phyloP scores from a whole-genome alignment of 64 coral and sea anemone species.

The Porites lutea region DNA sequence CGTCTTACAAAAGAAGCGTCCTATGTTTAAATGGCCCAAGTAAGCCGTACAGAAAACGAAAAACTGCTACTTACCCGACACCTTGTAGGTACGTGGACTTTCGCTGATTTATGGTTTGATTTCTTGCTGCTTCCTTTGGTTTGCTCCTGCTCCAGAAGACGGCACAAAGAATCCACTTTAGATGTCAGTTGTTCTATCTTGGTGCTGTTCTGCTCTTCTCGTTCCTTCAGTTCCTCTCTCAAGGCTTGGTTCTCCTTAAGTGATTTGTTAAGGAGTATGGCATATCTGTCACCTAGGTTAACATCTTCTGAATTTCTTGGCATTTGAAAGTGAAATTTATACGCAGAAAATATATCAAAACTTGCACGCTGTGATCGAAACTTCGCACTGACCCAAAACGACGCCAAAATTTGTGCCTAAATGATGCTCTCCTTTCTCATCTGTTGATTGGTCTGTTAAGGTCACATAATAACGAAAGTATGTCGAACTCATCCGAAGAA shows the following conservation, averaged over 20 bases:
- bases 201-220: background rate
- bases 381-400: background rate
- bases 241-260: background rate
- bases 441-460: background rate
- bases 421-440: background rate
- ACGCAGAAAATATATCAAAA: background rate
- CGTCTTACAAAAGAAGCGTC: background rate
- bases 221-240: background rate
- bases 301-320: background rate
- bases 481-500: background rate
- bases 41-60: no score
- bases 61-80: background rate
- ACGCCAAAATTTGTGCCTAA: background rate
- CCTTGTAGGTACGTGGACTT: background rate
- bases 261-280: background rate
- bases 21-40: background rate
- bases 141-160: background rate
- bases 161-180: background rate
- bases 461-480: background rate
- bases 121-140: background rate
- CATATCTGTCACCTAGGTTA: background rate
- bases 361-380: background rate
- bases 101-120: background rate
- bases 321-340: background rate
- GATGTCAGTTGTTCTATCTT: background rate